Conservation (phyloP, 2,113 vertebrate species). For the Barnardius zonarius region DNA sequence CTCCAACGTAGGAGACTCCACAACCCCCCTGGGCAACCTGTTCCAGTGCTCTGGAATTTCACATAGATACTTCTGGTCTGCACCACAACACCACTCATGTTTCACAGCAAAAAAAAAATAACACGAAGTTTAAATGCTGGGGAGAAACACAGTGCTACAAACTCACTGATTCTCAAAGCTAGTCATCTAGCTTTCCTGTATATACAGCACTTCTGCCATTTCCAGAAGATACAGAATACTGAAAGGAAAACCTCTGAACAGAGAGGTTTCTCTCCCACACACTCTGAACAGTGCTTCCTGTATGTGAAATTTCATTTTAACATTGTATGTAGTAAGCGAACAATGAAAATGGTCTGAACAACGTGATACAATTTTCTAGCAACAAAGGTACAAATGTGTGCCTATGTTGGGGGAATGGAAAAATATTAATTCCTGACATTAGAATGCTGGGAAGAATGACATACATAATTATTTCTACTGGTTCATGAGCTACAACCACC, state of each 20-base stretch:
- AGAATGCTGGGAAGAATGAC: neutral
- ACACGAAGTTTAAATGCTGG: neutral
- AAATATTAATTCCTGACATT: neutral
- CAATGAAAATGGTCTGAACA: neutral
- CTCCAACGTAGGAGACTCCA: too few relatives aligned
- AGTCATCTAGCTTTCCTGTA: neutral
- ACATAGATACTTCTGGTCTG: neutral
- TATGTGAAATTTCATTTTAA: neutral
- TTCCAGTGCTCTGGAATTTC: too few relatives aligned
- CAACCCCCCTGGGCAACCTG: too few relatives aligned
- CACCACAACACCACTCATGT: neutral
- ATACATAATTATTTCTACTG: neutral
- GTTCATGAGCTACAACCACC: neutral
- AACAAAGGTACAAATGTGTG: neutral
- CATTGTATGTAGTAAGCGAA: neutral
- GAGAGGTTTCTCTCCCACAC: neutral
- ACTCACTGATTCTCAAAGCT: neutral
- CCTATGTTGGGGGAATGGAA: neutral
- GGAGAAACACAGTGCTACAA: neutral
- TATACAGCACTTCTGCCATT: neutral
- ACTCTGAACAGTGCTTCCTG: neutral
- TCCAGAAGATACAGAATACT: neutral
- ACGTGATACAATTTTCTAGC: neutral
- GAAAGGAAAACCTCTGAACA: neutral
- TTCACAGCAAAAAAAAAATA: neutral